phyloP scores from a whole-genome alignment of 2,113 vertebrate species.

The Tragelaphus strepsiceros region DNA sequence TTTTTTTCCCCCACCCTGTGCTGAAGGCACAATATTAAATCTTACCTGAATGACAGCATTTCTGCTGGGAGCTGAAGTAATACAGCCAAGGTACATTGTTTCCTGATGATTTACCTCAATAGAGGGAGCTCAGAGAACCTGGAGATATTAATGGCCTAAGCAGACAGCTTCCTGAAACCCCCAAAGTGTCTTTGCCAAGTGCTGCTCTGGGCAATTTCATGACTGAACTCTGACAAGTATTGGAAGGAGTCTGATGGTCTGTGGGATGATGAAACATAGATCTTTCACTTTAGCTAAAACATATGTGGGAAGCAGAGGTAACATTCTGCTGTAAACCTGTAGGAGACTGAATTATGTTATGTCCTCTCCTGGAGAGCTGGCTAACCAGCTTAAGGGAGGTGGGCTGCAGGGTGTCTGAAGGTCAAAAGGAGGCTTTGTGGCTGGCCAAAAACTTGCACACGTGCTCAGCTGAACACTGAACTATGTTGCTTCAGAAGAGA shows the following conservation, averaged over 20 bases:
- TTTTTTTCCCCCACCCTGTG: background rate
- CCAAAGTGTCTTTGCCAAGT: background rate
- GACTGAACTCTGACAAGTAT: background rate
- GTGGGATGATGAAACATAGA: background rate
- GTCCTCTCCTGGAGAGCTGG: background rate
- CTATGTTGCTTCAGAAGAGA: background rate
- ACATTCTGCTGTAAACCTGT: background rate
- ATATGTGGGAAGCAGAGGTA: background rate
- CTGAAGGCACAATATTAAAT: constrained; percentile 51
- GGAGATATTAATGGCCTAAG: background rate
- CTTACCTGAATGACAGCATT: constrained; percentile 31
- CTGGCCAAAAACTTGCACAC: background rate
- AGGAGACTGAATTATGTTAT: background rate
- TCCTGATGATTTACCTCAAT: constrained; percentile 54
- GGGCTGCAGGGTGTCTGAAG: background rate
- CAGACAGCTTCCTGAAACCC: background rate
- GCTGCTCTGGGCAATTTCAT: background rate
- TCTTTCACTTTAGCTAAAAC: background rate
- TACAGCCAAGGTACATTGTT: constrained; percentile 6
- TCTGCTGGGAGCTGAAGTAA: constrained; percentile 52
- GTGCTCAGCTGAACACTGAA: background rate
- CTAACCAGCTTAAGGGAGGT: background rate
- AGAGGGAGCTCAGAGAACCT: background rate
- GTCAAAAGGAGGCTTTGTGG: background rate
- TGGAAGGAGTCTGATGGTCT: background rate